Evolutionary conservation across 1,140 invertebrate genomes (phyloP), one percentile per base, ranked within the genome.

Genomic region (Leptopilina boulardi): DNA sequence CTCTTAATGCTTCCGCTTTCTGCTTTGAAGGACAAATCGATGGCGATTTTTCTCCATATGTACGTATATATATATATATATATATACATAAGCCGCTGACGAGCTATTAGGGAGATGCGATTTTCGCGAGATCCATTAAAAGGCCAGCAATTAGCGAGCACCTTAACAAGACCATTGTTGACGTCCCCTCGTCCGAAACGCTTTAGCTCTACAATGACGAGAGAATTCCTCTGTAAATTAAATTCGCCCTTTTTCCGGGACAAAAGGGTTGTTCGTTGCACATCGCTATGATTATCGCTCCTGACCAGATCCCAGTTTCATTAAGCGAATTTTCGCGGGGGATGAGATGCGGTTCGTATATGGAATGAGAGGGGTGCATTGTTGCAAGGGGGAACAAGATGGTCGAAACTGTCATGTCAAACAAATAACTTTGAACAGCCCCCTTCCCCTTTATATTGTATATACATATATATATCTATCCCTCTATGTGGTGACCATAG

Each of bases 161-260:
- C 73, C 81, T 85, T 87, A 87, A 87, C 85, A 82, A 87, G 85
- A 70, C 85, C 81, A 87, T 87, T 87, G 85, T 87, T 79, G 79
- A 51, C 77, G 71, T 38, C 38, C 54, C 34, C 77, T 74, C 34
- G 23, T 21, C n/a, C 11, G 15, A 41, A 77, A 66, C 9, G 59
- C 56, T 18, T 38, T 44, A 18, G 18, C 15, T 44, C 59, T 34
- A 30, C n/a, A n/a, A n/a, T n/a, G n/a, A n/a, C 21, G 9, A 70
- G 71, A 73, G 81, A 85, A 83, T 85, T 86, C 79, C 79, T 77
- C 82, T 80, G 80, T 77, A 79, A 77, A 85, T 85, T 85, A 80
- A 84, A 82, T 85, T 83, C 83, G 76, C 81, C 82, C 78, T 83
- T 82, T 83, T 84, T 80, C 75, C 18, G 42, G 19, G 54, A 54